Evolutionary conservation across 1,140 invertebrate genomes (phyloP).

Genomic region (Gonatopus flavifemur): DNA sequence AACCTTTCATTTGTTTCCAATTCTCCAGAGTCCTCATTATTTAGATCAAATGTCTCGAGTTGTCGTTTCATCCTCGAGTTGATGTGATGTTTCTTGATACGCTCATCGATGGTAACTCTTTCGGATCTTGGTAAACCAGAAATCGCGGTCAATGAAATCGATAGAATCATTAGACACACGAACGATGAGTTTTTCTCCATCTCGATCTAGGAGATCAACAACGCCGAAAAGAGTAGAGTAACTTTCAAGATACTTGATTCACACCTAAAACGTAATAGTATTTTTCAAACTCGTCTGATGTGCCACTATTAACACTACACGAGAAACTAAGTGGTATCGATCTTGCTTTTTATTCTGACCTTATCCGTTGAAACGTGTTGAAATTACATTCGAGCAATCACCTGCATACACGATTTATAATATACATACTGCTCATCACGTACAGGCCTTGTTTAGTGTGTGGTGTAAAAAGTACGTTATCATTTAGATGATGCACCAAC

Average conservation of each 20-base stretch:
- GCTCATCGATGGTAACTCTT: constrained; percentile 2
- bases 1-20: neutral
- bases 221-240: no score
- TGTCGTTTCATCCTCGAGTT: constrained; percentile 2
- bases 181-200: neutral
- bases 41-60: constrained; percentile 6
- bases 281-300: neutral
- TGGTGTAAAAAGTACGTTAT: no score
- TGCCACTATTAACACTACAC: neutral
- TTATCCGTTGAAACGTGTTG: constrained; percentile 25
- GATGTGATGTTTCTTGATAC: neutral
- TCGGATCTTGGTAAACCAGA: constrained; percentile 6
- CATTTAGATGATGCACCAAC: constrained; percentile 13
- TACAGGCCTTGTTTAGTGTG: no score
- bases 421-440: no score
- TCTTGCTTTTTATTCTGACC: constrained; percentile 21
- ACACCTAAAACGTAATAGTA: neutral
- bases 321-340: neutral
- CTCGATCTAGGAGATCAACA: neutral
- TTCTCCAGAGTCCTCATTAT: neutral
- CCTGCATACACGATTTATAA: neutral
- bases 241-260: no score
- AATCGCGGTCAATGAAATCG: neutral
- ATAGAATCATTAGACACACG: neutral
- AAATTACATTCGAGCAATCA: constrained; percentile 10